phyloP scores from a whole-genome alignment of 2,888 invertebrate species.

The Pogonocherus hispidulus region DNA sequence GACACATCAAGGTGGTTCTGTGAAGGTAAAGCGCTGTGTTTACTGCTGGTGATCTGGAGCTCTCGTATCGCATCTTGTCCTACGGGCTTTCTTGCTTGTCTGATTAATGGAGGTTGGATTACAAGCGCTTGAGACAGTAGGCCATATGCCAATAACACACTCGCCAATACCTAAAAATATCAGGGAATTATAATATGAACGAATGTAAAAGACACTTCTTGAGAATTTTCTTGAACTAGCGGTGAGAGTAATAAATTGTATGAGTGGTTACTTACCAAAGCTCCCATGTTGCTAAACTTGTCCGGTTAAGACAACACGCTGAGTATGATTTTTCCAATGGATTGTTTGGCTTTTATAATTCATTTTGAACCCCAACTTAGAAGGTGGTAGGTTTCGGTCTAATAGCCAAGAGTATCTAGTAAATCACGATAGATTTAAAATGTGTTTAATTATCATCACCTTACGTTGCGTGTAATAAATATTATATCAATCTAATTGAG shows the following conservation, averaged over 20 bases:
- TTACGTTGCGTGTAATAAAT: no score
- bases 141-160: conserved; percentile 40
- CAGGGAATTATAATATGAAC: no score
- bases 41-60: background rate
- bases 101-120: background rate
- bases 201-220: no score
- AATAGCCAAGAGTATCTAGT: no score
- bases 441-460: background rate
- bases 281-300: conserved; percentile 18
- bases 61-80: background rate
- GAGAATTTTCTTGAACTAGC: no score
- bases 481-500: background rate
- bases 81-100: background rate
- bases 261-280: conserved; percentile 11
- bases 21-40: conserved; percentile 38
- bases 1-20: background rate
- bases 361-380: background rate
- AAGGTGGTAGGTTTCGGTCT: no score
- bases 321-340: background rate
- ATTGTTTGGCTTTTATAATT: background rate
- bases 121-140: background rate
- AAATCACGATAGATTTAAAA: no score
- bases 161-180: conserved; percentile 38
- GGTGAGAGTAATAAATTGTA: no score
- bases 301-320: background rate